Evolutionary conservation across 2,797 vertebrate genomes (phyloP).

Genomic region (Pantherophis vulpinus): DNA sequence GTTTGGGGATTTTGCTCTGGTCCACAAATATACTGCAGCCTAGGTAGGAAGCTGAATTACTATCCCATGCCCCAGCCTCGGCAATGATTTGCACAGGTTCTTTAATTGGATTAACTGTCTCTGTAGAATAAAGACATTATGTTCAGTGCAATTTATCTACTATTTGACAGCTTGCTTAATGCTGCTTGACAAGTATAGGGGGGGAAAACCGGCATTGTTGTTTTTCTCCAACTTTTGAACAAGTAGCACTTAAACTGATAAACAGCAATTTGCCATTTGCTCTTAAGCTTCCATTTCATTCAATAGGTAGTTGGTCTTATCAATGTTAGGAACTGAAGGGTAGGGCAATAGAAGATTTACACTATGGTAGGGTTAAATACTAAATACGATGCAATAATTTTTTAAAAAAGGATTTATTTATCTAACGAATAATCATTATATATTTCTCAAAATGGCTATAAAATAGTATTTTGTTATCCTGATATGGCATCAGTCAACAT

Average conservation of each 20-base stretch:
- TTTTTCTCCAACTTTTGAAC: neutral
- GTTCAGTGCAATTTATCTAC: rapidly evolving
- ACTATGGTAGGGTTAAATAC: neutral
- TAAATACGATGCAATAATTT: neutral
- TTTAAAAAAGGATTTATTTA: neutral
- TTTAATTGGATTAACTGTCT: conserved; percentile 44
- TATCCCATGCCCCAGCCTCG: conserved; percentile 78
- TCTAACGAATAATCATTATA: neutral
- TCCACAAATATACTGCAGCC: conserved; percentile 83
- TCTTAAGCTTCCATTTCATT: neutral
- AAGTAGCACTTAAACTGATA: neutral
- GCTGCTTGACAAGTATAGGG: rapidly evolving
- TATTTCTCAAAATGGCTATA: neutral
- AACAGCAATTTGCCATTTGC: neutral
- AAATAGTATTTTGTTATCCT: neutral
- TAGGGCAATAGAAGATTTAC: neutral
- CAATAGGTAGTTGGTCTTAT: neutral
- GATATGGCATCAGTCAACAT: neutral
- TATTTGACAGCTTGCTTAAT: rapidly evolving
- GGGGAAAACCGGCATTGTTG: rapidly evolving
- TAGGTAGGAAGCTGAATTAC: conserved; percentile 66
- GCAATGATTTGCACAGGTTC: conserved; percentile 74
- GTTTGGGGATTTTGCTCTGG: conserved; percentile 77
- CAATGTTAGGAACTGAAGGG: neutral
- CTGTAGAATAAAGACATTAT: conserved; percentile 49